Evolutionary conservation across 2,888 invertebrate genomes (phyloP).

Genomic region (Drosophila dives): DNA sequence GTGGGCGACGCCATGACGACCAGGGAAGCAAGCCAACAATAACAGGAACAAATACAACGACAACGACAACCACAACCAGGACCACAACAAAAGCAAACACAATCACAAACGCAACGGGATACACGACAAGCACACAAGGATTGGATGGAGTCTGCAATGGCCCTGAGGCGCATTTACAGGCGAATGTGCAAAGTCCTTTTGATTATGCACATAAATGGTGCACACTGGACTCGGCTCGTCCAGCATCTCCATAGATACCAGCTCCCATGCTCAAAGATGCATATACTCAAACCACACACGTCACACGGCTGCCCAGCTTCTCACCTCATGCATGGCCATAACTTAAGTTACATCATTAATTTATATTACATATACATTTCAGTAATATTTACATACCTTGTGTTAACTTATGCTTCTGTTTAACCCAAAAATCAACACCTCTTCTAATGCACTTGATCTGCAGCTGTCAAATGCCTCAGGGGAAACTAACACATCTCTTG

Average conservation of each 20-base stretch:
- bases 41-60: constrained; percentile 10
- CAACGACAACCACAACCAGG: constrained; percentile 16
- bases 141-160: constrained; percentile 5
- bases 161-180: constrained; percentile 52
- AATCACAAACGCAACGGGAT: constrained; percentile 1
- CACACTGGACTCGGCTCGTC: constrained; percentile 11
- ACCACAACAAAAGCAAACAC: background rate
- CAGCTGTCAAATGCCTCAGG: background rate
- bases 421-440: background rate
- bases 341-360: background rate
- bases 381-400: background rate
- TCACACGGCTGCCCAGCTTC: background rate
- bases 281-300: background rate
- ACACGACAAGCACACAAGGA: background rate
- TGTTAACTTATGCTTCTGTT: background rate
- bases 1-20: constrained; percentile 47
- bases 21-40: constrained; percentile 24
- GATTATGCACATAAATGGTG: constrained; percentile 55
- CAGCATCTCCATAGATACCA: too few species aligned
- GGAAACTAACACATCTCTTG: background rate
- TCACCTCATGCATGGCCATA: background rate
- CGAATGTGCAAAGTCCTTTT: constrained; percentile 38
- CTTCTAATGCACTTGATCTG: too few species aligned
- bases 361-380: background rate
- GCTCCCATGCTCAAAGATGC: background rate